Evolutionary conservation across 2,888 invertebrate species (phyloP).

Genomic region (Coelopa pilipes): DNA sequence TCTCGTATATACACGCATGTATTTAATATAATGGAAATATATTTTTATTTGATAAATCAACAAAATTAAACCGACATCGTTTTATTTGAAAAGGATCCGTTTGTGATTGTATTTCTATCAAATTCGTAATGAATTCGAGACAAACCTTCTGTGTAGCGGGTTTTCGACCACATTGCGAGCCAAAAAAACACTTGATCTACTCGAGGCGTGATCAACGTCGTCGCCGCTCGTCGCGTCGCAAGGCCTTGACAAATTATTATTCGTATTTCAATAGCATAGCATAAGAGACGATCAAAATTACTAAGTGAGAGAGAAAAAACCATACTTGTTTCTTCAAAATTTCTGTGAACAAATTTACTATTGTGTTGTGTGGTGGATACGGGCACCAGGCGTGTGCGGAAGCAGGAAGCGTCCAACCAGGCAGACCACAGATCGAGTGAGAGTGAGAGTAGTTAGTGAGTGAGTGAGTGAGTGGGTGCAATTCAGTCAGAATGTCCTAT

Average conservation of each 20-base stretch:
- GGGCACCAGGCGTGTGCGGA: too few relatives aligned
- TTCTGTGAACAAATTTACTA: slow-evolving; percentile 5
- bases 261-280: slow-evolving; percentile 17
- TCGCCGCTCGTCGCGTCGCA: neutral
- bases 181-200: too few relatives aligned
- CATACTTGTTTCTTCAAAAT: slow-evolving; percentile 16
- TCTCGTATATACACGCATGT: neutral
- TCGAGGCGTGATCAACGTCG: too few relatives aligned
- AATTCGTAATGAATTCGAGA: too few relatives aligned
- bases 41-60: slow-evolving; percentile 16
- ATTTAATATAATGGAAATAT: slow-evolving; percentile 19
- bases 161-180: too few relatives aligned
- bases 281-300: slow-evolving; percentile 19
- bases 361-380: neutral
- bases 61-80: neutral
- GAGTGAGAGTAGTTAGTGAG: too few relatives aligned
- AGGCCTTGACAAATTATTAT: neutral
- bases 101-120: too few relatives aligned
- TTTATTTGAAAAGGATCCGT: neutral
- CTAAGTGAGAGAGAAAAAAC: slow-evolving; percentile 15
- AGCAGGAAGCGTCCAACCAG: too few relatives aligned
- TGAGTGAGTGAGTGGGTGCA: neutral
- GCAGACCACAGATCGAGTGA: too few relatives aligned
- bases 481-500: slow-evolving; percentile 50
- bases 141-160: too few relatives aligned